These are phyloP conservation scores for Melitaea cinxia DNA, from an alignment of 1,140 invertebrate genomes.

Conservation along the genomic window DNA sequence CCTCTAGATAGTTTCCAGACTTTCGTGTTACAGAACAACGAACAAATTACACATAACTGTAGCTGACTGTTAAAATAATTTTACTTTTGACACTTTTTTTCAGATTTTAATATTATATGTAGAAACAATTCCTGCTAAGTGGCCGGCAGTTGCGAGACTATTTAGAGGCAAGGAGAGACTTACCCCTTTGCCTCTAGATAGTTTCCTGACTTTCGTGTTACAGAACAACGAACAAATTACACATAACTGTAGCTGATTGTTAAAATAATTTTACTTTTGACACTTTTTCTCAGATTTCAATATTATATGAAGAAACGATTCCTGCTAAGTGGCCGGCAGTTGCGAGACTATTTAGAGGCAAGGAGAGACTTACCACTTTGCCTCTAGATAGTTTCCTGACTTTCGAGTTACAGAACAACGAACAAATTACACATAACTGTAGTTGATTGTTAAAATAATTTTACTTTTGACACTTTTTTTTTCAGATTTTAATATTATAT, in stretches of 20 bases:
- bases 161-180: slow-evolving; percentile 1
- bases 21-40: background rate
- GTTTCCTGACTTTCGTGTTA: background rate
- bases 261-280: no score
- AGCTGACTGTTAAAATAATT: background rate
- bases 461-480: no score
- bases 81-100: background rate
- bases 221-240: no score
- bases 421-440: no score
- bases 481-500: no score
- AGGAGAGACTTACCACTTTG: slow-evolving; percentile 5
- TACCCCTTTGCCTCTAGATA: slow-evolving; percentile 11
- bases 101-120: background rate
- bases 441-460: no score
- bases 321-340: background rate
- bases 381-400: slow-evolving; percentile 8
- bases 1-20: slow-evolving; percentile 12
- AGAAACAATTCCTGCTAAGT: background rate
- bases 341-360: slow-evolving; percentile 11
- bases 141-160: slow-evolving; percentile 7
- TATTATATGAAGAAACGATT: background rate
- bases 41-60: no score
- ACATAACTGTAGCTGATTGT: no score
- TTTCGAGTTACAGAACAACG: background rate
- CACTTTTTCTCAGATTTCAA: no score